Evolutionary conservation across 2,113 vertebrate genomes (phyloP).

Genomic region (Catharus fuscescens): DNA sequence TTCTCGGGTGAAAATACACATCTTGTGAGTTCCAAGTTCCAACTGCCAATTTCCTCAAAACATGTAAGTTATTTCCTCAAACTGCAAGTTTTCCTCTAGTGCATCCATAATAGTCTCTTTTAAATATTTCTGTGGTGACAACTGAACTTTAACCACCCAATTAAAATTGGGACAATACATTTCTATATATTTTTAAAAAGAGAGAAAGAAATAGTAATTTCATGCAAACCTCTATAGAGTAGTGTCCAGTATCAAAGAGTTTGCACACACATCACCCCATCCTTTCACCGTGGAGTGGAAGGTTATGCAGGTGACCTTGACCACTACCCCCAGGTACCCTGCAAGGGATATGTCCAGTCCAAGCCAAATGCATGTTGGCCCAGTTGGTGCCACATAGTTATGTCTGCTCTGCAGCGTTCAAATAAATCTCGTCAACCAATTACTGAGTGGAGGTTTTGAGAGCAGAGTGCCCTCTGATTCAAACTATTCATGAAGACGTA

Average conservation of each 20-base stretch:
- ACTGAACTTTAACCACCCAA: background rate
- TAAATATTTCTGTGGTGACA: background rate
- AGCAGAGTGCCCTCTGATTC: background rate
- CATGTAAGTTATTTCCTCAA: background rate
- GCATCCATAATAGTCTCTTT: background rate
- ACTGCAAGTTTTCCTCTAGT: background rate
- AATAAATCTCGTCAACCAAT: rapidly evolving
- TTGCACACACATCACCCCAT: background rate
- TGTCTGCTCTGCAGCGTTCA: background rate
- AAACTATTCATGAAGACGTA: background rate
- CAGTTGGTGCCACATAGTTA: background rate
- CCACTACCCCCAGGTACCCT: background rate
- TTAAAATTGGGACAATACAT: background rate
- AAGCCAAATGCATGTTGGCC: background rate
- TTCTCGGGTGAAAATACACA: background rate
- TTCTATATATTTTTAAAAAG: background rate
- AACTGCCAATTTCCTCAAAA: background rate
- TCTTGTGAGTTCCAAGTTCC: background rate
- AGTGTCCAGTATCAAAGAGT: background rate
- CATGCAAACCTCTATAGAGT: background rate
- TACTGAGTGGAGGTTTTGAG: background rate
- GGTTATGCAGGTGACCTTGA: background rate
- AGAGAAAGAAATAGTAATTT: background rate
- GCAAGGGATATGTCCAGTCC: background rate
- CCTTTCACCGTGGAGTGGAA: background rate